Percentiles rank a stretch among this genome's conserved stretches.
Conservation (phyloP, 2,113 vertebrate species). For the Gasterosteus nipponicus region DNA sequence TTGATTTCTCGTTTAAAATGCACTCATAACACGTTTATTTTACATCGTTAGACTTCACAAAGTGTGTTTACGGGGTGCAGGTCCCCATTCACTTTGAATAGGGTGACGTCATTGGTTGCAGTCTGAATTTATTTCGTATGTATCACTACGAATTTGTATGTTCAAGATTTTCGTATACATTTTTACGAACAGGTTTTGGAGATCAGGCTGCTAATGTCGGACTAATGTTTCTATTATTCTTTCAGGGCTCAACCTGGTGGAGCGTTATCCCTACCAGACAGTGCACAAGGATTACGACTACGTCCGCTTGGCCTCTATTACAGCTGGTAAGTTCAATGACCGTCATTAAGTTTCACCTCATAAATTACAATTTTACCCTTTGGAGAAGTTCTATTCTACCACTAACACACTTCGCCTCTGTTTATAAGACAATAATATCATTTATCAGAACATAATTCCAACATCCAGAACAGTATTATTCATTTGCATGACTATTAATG, state of each 20-base stretch:
- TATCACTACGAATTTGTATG: no score
- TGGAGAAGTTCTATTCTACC: conserved; percentile 25
- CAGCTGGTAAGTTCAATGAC: conserved; percentile 82
- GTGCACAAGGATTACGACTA: conserved; percentile 88
- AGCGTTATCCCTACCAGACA: conserved; percentile 88
- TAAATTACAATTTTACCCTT: conserved; percentile 26
- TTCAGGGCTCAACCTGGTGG: conserved; percentile 88
- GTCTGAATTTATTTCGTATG: no score
- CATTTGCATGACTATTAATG: conserved; percentile 3
- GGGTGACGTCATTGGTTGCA: no score
- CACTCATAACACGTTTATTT: no score
- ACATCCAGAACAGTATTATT: conserved; percentile 37
- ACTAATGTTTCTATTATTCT: conserved; percentile 14
- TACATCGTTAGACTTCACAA: no score
- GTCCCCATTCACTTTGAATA: no score
- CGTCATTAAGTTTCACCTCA: conserved; percentile 48
- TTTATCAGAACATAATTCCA: conserved; percentile 22
- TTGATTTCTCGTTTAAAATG: no score
- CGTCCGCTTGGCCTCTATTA: conserved; percentile 90
- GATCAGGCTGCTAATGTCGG: not conserved
- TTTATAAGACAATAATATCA: conserved; percentile 19
- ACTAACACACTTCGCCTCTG: conserved; percentile 26
- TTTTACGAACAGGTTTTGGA: no score
- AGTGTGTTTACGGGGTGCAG: no score
- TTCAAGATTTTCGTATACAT: no score